Evolutionary conservation across 2,888 invertebrate genomes (phyloP).

Genomic region (Molorchus minor): DNA sequence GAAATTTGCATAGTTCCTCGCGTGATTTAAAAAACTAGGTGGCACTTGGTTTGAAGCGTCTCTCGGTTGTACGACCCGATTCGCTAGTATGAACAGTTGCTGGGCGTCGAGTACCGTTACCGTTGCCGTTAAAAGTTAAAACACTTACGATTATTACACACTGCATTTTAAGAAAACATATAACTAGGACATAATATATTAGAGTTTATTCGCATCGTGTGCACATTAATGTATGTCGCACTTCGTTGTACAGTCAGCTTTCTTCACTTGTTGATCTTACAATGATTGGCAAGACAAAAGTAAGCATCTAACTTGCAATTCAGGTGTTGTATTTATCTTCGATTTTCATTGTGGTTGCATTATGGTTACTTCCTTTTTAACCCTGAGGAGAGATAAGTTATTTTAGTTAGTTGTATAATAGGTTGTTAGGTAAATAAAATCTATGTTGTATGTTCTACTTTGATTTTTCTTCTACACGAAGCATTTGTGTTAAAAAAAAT

Average conservation of each 20-base stretch:
- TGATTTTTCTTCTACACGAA: no score
- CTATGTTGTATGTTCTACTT: no score
- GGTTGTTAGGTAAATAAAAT: no score
- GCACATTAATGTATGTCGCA: neutral
- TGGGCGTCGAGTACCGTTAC: slow-evolving; percentile 44
- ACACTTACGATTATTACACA: slow-evolving; percentile 37
- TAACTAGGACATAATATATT: neutral
- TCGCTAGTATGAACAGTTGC: slow-evolving; percentile 32
- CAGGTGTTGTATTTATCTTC: neutral
- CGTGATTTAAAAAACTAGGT: neutral
- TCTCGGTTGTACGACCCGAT: slow-evolving; percentile 8
- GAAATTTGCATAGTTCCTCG: neutral
- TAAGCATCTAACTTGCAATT: neutral
- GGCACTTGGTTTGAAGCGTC: neutral
- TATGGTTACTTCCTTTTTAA: no score
- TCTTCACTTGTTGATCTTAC: slow-evolving; percentile 6
- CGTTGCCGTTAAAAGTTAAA: slow-evolving; percentile 36
- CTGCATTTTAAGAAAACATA: slow-evolving; percentile 46
- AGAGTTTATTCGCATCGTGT: slow-evolving; percentile 10
- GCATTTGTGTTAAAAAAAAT: no score
- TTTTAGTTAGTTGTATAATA: no score
- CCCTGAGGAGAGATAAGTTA: no score
- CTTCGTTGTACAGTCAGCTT: neutral
- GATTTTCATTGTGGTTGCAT: neutral
- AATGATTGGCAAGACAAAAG: neutral